phyloP scores from a whole-genome alignment of 2,113 vertebrate species.

The Peromyscus leucopus region DNA sequence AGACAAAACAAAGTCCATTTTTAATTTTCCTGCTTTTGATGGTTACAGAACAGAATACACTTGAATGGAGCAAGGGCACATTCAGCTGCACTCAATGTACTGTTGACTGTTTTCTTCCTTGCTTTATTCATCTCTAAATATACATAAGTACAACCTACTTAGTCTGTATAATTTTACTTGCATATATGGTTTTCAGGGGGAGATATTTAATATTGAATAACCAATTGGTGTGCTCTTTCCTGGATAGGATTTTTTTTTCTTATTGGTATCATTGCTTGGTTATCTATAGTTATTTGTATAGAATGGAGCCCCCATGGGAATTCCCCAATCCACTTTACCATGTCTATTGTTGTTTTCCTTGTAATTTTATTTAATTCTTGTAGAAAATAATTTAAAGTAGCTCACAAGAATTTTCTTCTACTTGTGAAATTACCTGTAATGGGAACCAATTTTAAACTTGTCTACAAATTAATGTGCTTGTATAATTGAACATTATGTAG shows the following conservation, averaged over 20 bases:
- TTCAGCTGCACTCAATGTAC: neutral
- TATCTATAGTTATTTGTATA: neutral
- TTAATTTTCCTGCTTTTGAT: neutral
- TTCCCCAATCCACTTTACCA: neutral
- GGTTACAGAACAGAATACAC: neutral
- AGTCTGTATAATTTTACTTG: neutral
- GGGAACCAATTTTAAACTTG: neutral
- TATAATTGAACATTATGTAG: neutral
- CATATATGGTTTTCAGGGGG: neutral
- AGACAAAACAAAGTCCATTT: neutral
- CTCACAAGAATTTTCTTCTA: neutral
- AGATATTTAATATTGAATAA: neutral
- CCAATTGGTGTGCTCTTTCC: neutral
- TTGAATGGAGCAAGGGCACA: neutral
- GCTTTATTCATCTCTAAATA: neutral
- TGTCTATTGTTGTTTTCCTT: neutral
- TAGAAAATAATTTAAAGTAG: neutral
- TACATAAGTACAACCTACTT: neutral
- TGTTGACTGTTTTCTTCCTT: neutral
- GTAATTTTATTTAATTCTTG: neutral
- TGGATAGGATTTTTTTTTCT: neutral
- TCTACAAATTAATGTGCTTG: neutral
- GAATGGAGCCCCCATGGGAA: neutral
- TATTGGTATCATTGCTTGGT: neutral
- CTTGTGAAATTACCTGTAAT: neutral